phyloP scores from a whole-genome alignment of 1,140 invertebrate species.

The Ceratina japonica region DNA sequence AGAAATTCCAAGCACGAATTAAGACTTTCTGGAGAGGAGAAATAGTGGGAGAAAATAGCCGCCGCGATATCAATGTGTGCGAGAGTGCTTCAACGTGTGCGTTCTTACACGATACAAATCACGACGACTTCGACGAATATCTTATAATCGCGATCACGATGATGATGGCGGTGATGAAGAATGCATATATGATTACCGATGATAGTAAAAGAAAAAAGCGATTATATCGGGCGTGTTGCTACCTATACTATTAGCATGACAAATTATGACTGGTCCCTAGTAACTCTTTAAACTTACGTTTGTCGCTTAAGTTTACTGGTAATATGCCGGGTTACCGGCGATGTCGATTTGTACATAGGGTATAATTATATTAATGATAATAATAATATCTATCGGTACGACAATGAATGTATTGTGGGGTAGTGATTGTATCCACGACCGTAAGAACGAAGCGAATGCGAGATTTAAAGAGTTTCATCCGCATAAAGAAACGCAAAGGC shows the following conservation, averaged over 20 bases:
- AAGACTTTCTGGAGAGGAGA: conserved; percentile 53
- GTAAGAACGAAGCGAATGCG: conserved; percentile 54
- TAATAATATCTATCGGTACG: conserved; percentile 46
- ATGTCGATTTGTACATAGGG: conserved; percentile 69
- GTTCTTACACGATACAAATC: neutral
- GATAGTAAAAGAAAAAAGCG: conserved; percentile 48
- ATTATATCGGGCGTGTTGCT: conserved; percentile 68
- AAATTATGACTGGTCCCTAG: conserved; percentile 72
- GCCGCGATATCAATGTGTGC: neutral
- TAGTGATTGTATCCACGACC: conserved; percentile 51
- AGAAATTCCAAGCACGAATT: conserved; percentile 63
- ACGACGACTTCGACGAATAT: neutral
- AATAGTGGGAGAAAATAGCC: neutral
- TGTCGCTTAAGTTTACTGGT: conserved; percentile 65
- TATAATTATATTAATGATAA: conserved; percentile 63
- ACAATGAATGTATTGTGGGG: conserved; percentile 52
- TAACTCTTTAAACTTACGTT: conserved; percentile 69
- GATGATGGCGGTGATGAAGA: conserved; percentile 29
- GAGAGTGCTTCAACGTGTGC: neutral
- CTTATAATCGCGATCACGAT: conserved; percentile 43
- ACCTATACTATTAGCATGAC: conserved; percentile 71
- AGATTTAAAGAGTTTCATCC: conserved; percentile 6
- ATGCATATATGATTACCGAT: conserved; percentile 16
- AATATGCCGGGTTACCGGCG: conserved; percentile 59
- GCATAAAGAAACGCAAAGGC: conserved; percentile 2